Evolutionary conservation across 2,888 invertebrate genomes (phyloP).

Genomic region (Acronicta alni): DNA sequence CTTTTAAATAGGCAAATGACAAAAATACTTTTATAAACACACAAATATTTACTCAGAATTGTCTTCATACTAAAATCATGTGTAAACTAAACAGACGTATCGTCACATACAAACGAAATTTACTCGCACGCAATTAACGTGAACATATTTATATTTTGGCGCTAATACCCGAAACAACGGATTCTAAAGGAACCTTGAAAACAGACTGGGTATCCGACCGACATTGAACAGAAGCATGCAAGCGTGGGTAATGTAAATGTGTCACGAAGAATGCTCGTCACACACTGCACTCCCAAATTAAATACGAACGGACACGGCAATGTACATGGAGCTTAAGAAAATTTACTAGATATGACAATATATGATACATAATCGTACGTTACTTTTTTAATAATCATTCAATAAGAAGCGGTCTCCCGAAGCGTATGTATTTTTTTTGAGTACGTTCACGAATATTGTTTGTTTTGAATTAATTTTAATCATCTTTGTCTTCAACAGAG

Average conservation of each 20-base stretch:
- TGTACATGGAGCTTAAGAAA: conserved; percentile 22
- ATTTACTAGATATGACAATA: conserved; percentile 6
- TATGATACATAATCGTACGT: too few relatives aligned
- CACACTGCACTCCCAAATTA: conserved; percentile 34
- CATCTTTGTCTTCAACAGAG: too few relatives aligned
- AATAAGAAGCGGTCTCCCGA: too few relatives aligned
- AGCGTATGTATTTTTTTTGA: too few relatives aligned
- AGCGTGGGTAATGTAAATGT: conserved; percentile 45
- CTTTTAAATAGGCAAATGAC: neutral
- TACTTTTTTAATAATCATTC: too few relatives aligned
- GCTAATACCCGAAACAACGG: conserved; percentile 49
- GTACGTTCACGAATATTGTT: too few relatives aligned
- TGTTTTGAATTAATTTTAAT: too few relatives aligned
- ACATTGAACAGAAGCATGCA: conserved; percentile 46
- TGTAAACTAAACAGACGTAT: conserved; percentile 1
- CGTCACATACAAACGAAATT: conserved; percentile 8
- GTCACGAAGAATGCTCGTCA: conserved; percentile 42
- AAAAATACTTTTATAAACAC: neutral
- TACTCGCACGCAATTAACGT: conserved; percentile 26
- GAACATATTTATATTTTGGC: conserved; percentile 43
- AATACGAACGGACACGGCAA: conserved; percentile 21
- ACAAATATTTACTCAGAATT: neutral
- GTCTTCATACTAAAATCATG: neutral
- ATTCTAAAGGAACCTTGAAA: conserved; percentile 54
- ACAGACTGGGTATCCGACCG: conserved; percentile 42